Percentiles rank a stretch among this genome's conserved stretches.
Evolutionary conservation across 2,113 vertebrate species (phyloP).

Genomic region (Clarias magur): DNA sequence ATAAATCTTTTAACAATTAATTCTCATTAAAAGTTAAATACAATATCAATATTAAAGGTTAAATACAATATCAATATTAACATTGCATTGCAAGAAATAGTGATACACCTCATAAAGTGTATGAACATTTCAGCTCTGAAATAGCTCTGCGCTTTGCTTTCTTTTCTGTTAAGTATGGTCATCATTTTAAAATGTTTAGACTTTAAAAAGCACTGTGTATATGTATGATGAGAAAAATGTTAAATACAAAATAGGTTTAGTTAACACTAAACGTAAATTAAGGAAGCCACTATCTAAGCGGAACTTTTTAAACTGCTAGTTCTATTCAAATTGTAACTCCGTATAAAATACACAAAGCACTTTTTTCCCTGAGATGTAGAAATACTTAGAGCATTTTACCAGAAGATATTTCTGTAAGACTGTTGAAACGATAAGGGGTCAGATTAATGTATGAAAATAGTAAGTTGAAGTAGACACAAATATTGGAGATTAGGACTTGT

Average conservation of each 20-base stretch:
- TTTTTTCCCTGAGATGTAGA: neutral
- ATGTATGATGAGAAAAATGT: neutral
- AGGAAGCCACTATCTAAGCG: neutral
- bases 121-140: neutral
- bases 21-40: neutral
- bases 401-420: neutral
- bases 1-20: neutral
- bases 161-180: neutral
- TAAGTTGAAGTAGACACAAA: constrained; percentile 16
- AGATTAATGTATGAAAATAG: constrained; percentile 15
- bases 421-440: neutral
- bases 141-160: constrained; percentile 9
- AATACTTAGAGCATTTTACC: neutral
- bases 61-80: too few relatives aligned
- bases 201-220: neutral
- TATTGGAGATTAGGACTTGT: constrained; percentile 9
- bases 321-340: neutral
- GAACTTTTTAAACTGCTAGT: neutral
- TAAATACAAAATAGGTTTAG: neutral
- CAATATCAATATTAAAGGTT: neutral
- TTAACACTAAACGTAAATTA: neutral
- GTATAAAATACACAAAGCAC: neutral
- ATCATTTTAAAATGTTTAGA: neutral
- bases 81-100: neutral
- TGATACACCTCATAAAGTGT: neutral